Percentiles rank a stretch among this genome's conserved stretches.
Conservation (phyloP, 2,113 vertebrate species). For the Serinus canaria region DNA sequence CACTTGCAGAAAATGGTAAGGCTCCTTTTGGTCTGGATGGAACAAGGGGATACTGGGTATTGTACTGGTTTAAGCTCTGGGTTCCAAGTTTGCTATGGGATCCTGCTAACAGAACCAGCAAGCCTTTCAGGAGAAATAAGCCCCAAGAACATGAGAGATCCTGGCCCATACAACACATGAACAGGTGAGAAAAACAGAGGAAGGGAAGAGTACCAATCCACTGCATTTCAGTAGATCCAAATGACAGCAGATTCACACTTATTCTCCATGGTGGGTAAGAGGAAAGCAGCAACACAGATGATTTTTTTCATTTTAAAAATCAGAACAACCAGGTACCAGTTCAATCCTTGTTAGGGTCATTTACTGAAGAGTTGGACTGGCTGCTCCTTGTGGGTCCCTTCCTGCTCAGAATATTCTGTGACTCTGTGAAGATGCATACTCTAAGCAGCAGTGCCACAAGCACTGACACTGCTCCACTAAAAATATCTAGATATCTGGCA, state of each 20-base stretch:
- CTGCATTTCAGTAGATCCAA: not conserved
- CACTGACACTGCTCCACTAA: not conserved
- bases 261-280: fast-evolving
- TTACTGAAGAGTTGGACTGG: fast-evolving
- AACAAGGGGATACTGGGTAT: not conserved
- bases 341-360: not conserved
- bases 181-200: not conserved
- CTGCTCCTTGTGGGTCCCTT: not conserved
- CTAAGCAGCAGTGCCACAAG: not conserved
- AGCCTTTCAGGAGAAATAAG: not conserved
- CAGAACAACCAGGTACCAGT: not conserved
- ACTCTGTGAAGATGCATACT: not conserved
- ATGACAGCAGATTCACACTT: not conserved
- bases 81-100: not conserved
- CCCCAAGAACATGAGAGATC: not conserved
- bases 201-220: not conserved
- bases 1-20: slow-evolving; percentile 85
- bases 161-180: not conserved
- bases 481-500: not conserved
- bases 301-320: not conserved
- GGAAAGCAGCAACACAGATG: not conserved
- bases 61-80: not conserved
- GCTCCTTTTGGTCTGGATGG: not conserved
- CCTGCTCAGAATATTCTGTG: not conserved
- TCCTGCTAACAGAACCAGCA: not conserved